phyloP scores from a whole-genome alignment of 1,140 invertebrate species.

The Palaemon carinicauda region DNA sequence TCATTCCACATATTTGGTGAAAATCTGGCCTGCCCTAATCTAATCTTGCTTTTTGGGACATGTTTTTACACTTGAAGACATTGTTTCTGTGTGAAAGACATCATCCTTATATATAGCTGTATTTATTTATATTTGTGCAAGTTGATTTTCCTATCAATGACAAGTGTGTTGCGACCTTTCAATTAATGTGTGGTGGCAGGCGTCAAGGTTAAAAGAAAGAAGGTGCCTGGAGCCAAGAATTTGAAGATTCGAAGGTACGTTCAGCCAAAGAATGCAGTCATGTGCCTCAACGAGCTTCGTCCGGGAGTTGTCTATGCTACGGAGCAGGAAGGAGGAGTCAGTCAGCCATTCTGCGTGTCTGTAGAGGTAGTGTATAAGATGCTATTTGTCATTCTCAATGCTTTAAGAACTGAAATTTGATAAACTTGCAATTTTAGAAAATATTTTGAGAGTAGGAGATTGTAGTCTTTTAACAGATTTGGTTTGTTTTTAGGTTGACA shows the following conservation, averaged over 20 bases:
- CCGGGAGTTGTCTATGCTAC: constrained; percentile 36
- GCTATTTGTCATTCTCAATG: no score
- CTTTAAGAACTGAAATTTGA: no score
- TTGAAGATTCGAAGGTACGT: constrained; percentile 47
- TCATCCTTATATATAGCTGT: not conserved
- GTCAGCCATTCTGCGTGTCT: constrained; percentile 46
- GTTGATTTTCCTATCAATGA: constrained; percentile 42
- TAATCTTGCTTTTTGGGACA: not conserved
- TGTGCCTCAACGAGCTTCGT: constrained; percentile 48
- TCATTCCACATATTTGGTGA: constrained; percentile 41
- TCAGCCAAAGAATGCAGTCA: constrained; percentile 50
- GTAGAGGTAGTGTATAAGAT: constrained; percentile 34
- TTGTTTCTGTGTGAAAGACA: constrained; percentile 14
- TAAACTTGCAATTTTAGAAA: no score
- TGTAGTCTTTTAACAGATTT: no score
- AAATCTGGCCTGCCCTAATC: constrained; percentile 22
- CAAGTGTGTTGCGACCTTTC: constrained; percentile 57
- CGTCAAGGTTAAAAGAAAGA: constrained; percentile 53
- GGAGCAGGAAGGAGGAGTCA: constrained; percentile 44
- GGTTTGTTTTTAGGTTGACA: constrained; percentile 65
- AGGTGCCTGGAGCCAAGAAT: constrained; percentile 52
- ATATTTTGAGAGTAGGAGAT: no score
- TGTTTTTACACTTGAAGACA: not conserved
- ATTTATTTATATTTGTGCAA: constrained; percentile 23
- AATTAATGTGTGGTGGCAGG: constrained; percentile 56